Evolutionary conservation across 1,140 invertebrate species (phyloP), one percentile per base, ranked within the genome.

Genomic region (Ooceraea biroi): DNA sequence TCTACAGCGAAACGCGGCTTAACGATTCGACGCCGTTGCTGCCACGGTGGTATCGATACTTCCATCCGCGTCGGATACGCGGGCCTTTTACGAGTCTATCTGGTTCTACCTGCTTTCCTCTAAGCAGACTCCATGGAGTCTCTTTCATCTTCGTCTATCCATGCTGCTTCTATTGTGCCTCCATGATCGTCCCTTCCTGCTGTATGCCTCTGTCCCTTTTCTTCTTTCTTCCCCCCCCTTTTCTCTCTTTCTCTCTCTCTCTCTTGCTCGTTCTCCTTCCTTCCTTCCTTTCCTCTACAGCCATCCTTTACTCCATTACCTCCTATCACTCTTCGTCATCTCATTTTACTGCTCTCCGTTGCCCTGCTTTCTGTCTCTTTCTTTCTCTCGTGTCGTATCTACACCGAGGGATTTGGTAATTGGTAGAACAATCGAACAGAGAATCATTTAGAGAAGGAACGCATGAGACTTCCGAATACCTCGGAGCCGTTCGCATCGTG

Each of bases 131-230:
- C 78, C 22, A 71, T 41, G 8, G 14, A 86, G 52, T 58, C 41
- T 76, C 72, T 83, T 71, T 86, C 73, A 68, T 58, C 78, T 60
- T 61, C 69, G 48, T 85, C 80, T 72, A 46, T 71, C 30, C 52
- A 63, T 84, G 85, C 88, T 89, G 71, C 69, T 85, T 87, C 84
- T 82, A 85, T 90, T 89, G 85, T 90, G 55, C 25, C 52, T 30
- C 46, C 25, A 19, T 48, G 60, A 57, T 50, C 65, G 52, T 52
- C 27, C 61, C 63, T 69, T 61, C 50, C 55, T 58, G 44, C 46
- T 77, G 17, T 44, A 14, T 44, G 41, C 50, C 3, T 84, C 36
- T 48, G 36, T 73, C 52, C 84, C 72, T 65, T 11, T 85, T 74
- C 17, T 30, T 73, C 58, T 55, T 11, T 52, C 0, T n/a, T 55